Evolutionary conservation across 2,113 vertebrate species (phyloP).

Genomic region (Benitochromis conjunctus): DNA sequence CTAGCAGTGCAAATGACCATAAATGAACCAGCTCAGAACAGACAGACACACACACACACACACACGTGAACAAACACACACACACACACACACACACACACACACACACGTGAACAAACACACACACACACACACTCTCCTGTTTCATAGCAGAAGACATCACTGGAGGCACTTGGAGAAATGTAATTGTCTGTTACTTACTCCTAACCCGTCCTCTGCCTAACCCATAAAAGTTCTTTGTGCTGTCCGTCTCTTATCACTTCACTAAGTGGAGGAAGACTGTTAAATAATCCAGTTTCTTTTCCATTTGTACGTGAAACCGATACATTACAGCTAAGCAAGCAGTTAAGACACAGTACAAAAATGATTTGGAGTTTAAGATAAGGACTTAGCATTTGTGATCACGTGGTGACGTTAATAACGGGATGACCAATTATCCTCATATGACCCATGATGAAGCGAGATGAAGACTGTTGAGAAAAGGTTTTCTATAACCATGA

Average conservation of each 20-base stretch:
- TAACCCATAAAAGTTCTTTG: background rate
- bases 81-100: background rate
- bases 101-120: background rate
- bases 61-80: too few relatives aligned
- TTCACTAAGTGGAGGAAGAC: background rate
- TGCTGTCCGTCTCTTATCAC: background rate
- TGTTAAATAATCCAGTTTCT: background rate
- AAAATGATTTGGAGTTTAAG: background rate
- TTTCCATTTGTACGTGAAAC: background rate
- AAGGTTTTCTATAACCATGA: background rate
- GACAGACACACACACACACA: too few relatives aligned
- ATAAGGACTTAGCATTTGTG: background rate
- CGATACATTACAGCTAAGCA: background rate
- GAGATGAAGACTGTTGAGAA: background rate
- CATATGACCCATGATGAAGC: background rate
- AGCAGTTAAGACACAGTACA: background rate
- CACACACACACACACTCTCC: background rate
- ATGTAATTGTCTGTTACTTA: background rate
- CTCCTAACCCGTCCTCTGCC: background rate
- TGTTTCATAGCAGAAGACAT: background rate
- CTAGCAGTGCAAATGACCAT: slow-evolving; percentile 35
- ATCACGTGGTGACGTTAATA: background rate
- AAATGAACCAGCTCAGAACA: background rate
- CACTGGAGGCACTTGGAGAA: background rate
- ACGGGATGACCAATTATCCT: background rate